Conservation (phyloP, 2,888 invertebrate genomes). For the Monochamus alternatus region DNA sequence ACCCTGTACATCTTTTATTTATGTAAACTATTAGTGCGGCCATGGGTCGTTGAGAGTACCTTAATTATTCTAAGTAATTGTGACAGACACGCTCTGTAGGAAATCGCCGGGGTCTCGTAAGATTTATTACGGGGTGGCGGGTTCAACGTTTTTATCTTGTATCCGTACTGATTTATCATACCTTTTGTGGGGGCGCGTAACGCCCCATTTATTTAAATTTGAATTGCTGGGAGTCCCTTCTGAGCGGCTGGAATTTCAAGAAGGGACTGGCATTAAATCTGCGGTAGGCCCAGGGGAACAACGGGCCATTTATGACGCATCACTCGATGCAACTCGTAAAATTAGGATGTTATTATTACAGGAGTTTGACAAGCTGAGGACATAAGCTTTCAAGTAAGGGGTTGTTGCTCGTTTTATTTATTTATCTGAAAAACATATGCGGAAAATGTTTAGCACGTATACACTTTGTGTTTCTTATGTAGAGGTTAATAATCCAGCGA, state of each 20-base stretch:
- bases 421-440: too few relatives aligned
- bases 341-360: conserved; percentile 17
- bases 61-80: too few relatives aligned
- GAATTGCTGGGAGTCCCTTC: conserved; percentile 35
- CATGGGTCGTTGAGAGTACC: too few relatives aligned
- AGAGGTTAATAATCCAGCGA: too few relatives aligned
- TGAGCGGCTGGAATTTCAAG: conserved; percentile 11
- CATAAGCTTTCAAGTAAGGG: not conserved
- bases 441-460: too few relatives aligned
- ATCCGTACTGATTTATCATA: conserved; percentile 51
- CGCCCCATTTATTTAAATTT: conserved; percentile 46
- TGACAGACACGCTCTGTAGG: conserved; percentile 30
- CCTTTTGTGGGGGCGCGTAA: conserved; percentile 51
- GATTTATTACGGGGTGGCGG: conserved; percentile 48
- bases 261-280: conserved; percentile 25
- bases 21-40: too few relatives aligned
- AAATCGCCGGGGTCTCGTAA: conserved; percentile 44
- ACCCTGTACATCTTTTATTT: too few relatives aligned
- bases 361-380: not conserved
- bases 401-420: too few relatives aligned
- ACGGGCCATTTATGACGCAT: conserved; percentile 15
- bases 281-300: conserved; percentile 13
- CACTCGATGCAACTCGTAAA: not conserved
- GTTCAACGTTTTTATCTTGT: conserved; percentile 50
- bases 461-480: too few relatives aligned